Percentiles rank a stretch among this genome's conserved stretches.
These are phyloP conservation scores for Apamea epomidion DNA, from an alignment of 2,888 invertebrate genomes.

Conservation along the genomic window DNA sequence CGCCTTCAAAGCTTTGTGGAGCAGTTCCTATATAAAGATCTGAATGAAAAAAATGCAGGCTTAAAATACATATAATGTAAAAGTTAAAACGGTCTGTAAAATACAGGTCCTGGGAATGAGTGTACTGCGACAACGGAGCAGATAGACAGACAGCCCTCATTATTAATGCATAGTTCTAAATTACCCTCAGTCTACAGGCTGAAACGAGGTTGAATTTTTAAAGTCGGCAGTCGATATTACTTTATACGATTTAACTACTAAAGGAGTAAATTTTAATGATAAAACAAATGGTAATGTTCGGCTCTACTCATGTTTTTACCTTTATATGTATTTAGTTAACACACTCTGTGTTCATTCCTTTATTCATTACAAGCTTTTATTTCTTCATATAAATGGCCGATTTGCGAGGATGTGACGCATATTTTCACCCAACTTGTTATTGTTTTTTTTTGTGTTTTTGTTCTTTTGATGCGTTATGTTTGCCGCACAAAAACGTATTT, in stretches of 20 bases:
- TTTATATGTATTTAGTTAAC: not conserved
- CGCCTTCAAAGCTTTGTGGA: not conserved
- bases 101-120: not conserved
- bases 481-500: too few relatives aligned
- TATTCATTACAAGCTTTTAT: not conserved
- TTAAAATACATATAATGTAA: not conserved
- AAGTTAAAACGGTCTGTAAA: not conserved
- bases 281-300: not conserved
- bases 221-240: constrained; percentile 28
- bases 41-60: not conserved
- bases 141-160: constrained; percentile 27
- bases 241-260: not conserved
- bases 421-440: too few relatives aligned
- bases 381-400: not conserved
- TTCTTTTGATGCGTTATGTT: too few relatives aligned
- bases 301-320: not conserved
- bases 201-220: constrained; percentile 38
- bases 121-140: constrained; percentile 12
- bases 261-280: not conserved
- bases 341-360: not conserved
- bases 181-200: constrained; percentile 19
- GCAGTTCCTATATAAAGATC: not conserved
- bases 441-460: too few relatives aligned
- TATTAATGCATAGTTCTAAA: constrained; percentile 49
- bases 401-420: too few relatives aligned